Evolutionary conservation across 2,888 invertebrate genomes (phyloP).

Genomic region (Lepidonotus clava): DNA sequence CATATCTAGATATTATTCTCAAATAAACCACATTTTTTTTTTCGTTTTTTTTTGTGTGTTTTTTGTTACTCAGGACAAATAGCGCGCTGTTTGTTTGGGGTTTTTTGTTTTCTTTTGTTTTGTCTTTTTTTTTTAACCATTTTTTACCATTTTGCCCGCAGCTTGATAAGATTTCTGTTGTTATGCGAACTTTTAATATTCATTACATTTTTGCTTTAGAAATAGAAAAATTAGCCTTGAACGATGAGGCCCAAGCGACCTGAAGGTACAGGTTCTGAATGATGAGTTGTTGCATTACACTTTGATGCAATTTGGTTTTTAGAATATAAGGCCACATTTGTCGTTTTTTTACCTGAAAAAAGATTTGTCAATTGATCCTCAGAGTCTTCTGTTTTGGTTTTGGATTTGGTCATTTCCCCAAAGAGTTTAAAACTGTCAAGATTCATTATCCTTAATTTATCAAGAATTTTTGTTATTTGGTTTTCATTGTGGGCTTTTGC

Average conservation of each 20-base stretch:
- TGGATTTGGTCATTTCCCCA: too few relatives aligned
- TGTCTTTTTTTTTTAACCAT: not conserved
- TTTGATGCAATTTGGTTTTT: too few relatives aligned
- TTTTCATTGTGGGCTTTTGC: too few relatives aligned
- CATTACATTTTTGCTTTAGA: not conserved
- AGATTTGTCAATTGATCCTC: too few relatives aligned
- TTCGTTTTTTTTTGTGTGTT: not conserved
- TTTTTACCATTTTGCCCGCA: not conserved
- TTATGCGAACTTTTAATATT: too few relatives aligned
- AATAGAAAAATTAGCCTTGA: not conserved
- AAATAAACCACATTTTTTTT: not conserved
- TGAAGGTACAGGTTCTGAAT: not conserved
- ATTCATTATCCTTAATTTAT: too few relatives aligned
- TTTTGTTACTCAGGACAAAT: not conserved
- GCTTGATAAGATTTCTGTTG: not conserved
- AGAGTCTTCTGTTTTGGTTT: too few relatives aligned
- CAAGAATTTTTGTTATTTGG: too few relatives aligned
- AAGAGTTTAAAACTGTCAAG: too few relatives aligned
- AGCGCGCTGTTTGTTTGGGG: not conserved
- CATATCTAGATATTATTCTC: not conserved
- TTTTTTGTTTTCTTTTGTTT: not conserved
- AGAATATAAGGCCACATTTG: too few relatives aligned
- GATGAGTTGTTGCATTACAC: conserved; percentile 1
- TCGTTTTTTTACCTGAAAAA: too few relatives aligned
- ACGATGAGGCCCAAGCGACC: not conserved